Evolutionary conservation across 2,888 invertebrate genomes (phyloP), one percentile per base, ranked within the genome.

Genomic region (Leptarthrus brevirostris): DNA sequence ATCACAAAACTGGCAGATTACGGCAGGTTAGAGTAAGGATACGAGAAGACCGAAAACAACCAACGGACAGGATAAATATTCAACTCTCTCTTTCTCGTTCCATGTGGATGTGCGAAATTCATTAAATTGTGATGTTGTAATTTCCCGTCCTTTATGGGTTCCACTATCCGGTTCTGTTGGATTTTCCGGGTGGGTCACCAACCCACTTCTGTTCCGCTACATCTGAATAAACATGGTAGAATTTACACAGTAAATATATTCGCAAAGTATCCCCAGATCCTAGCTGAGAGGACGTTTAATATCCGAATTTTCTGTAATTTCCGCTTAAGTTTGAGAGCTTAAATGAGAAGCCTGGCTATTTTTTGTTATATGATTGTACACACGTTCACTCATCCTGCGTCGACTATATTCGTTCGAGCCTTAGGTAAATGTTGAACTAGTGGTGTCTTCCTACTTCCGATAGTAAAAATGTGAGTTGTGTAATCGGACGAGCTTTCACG

Each of bases 91-190:
- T 16, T 30, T 26, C 34, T 12, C 24, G 24, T 5, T 30, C 26
- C 22, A 64, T 64, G 64, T 64, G 64, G 64, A 64, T 64, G 64
- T 64, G 64, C 64, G 70, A 71, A 74, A 72, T 74, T 74, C 72
- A 74, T 71, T 74, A 74, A 74, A 74, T 66, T 74, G 74, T 72
- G 74, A 74, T 74, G 44, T 74, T 74, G 74, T 74, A 74, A 74
- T 74, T 74, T 74, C 74, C 74, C 74, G 74, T 74, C 64, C 54
- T 74, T 74, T 74, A 74, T 74, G 71, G 71, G 72, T 47, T 74
- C 40, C 44, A 64, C 72, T 74, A 74, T 74, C 74, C 72, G 74
- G 64, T 66, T 18, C 20, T 44, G 64, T 26, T 58, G 72, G 61
- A 47, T 36, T 24, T 34, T 44, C 54, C 12, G 56, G 56, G 10